Conservation (phyloP, 2,113 vertebrate species). For the Anolis carolinensis region DNA sequence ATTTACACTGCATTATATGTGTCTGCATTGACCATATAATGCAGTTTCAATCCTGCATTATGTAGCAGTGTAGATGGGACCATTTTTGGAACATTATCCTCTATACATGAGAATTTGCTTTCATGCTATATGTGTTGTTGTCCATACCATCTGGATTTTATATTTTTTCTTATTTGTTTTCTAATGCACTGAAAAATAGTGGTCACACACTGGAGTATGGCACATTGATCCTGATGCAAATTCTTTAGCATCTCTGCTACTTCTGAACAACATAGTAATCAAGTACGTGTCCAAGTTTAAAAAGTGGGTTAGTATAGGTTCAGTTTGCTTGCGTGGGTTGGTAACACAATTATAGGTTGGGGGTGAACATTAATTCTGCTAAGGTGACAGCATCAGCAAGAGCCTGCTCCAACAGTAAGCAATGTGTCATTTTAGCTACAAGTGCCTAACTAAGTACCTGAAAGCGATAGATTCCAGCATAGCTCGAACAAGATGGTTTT, state of each 20-base stretch:
- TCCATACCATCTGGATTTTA: background rate
- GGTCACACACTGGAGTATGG: background rate
- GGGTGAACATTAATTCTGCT: background rate
- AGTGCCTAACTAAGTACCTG: conserved; percentile 76
- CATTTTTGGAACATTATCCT: background rate
- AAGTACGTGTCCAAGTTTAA: no score
- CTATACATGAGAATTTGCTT: background rate
- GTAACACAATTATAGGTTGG: background rate
- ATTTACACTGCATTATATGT: no score
- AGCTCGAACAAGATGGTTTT: conserved; percentile 90
- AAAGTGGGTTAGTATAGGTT: background rate
- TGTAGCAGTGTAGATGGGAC: no score
- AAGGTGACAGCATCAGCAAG: background rate
- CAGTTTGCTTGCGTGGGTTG: background rate
- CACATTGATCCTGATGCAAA: background rate
- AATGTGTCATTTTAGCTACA: background rate
- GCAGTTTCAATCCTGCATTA: no score
- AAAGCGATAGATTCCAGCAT: conserved; percentile 94
- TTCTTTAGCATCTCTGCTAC: background rate
- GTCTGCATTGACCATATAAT: no score
- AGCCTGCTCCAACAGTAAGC: background rate
- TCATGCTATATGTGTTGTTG: background rate
- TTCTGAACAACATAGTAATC: background rate
- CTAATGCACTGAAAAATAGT: background rate
- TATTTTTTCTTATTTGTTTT: background rate